phyloP scores from a whole-genome alignment of 1,140 invertebrate genomes.

The Rhopalosiphum padi region DNA sequence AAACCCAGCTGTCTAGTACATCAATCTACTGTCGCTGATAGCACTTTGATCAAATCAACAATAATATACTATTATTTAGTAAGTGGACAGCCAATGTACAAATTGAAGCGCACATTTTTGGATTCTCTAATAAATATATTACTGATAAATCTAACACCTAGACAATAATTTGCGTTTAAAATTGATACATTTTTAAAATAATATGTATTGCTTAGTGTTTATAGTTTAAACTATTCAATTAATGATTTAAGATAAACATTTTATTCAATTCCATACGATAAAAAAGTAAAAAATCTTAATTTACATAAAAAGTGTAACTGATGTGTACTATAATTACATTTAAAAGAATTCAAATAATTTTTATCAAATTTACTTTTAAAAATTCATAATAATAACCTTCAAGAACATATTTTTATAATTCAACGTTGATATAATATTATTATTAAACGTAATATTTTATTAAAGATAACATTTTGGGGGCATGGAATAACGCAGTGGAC shows the following conservation, averaged over 20 bases:
- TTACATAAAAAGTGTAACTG: not conserved
- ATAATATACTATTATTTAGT: not conserved
- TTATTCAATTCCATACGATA: not conserved
- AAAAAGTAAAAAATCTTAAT: not conserved
- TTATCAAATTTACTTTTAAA: not conserved
- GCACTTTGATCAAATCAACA: not conserved
- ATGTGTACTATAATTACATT: not conserved
- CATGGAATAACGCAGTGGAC: not conserved
- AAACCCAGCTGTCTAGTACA: not conserved
- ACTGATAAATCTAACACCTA: not conserved
- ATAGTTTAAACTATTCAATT: not conserved
- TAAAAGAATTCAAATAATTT: not conserved
- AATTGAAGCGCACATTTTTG: not conserved
- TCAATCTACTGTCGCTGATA: not conserved
- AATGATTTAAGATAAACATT: not conserved
- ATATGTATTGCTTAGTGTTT: not conserved
- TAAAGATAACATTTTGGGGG: not conserved
- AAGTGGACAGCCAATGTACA: not conserved
- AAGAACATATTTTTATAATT: not conserved
- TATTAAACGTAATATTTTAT: not conserved
- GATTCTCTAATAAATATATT: not conserved
- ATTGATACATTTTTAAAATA: not conserved
- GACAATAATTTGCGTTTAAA: not conserved
- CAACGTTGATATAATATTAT: not conserved
- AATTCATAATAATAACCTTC: not conserved